Evolutionary conservation across 2,113 vertebrate genomes (phyloP).

Genomic region (Leptobrachium leishanense): DNA sequence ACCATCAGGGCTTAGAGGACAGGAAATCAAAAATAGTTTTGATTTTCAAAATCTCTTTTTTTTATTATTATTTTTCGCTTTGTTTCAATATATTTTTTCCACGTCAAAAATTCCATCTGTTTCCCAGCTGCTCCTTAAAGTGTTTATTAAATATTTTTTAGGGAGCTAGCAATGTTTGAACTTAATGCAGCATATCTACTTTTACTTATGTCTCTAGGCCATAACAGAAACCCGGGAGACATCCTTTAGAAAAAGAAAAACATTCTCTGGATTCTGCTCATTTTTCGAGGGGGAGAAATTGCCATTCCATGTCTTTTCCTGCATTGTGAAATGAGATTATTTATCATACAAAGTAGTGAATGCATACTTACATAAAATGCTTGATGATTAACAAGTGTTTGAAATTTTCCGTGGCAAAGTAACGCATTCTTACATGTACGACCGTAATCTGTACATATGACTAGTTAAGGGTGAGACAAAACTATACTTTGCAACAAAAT

Average conservation of each 20-base stretch:
- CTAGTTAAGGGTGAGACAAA: too few relatives aligned
- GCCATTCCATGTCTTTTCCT: background rate
- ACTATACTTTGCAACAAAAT: too few relatives aligned
- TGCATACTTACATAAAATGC: background rate
- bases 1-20: too few relatives aligned
- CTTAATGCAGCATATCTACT: conserved; percentile 50
- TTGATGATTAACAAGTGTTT: conserved; percentile 12
- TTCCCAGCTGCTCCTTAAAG: conserved; percentile 60
- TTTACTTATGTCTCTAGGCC: conserved; percentile 49
- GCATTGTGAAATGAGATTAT: fast-evolving
- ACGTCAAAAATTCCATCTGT: conserved; percentile 58
- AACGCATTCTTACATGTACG: background rate
- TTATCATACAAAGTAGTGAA: conserved; percentile 2
- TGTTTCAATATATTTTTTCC: conserved; percentile 11
- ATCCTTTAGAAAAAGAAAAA: conserved; percentile 59
- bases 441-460: too few relatives aligned
- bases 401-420: background rate
- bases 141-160: conserved; percentile 42
- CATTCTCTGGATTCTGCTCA: conserved; percentile 62
- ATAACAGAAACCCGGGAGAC: conserved; percentile 57
- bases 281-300: conserved; percentile 48
- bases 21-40: too few relatives aligned
- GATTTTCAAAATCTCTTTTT: background rate
- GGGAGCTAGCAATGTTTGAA: background rate
- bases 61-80: background rate